Percentiles rank a stretch among this genome's conserved stretches.
Evolutionary conservation across 1,140 invertebrate genomes (phyloP).

Genomic region (Hirudo medicinalis): DNA sequence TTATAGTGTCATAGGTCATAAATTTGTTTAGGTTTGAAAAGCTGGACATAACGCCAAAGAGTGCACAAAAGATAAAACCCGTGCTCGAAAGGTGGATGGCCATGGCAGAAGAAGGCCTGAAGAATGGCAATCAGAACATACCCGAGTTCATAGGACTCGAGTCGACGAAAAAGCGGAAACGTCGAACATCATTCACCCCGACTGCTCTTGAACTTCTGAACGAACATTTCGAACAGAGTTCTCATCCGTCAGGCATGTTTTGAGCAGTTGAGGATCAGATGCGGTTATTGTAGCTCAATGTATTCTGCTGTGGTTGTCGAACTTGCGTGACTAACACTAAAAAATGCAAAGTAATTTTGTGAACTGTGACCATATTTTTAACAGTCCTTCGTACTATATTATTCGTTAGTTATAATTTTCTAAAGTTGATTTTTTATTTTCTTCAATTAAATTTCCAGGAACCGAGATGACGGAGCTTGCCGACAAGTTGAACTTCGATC

Average conservation of each 20-base stretch:
- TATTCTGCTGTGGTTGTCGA: no score
- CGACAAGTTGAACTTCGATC: slow-evolving; percentile 83
- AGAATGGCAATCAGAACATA: slow-evolving; percentile 66
- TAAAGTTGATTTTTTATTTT: not conserved
- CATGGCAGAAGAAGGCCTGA: slow-evolving; percentile 84
- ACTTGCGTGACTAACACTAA: no score
- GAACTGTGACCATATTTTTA: no score
- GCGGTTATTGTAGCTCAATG: no score
- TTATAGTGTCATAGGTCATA: not conserved
- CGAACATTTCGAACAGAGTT: slow-evolving; percentile 86
- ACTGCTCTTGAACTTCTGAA: slow-evolving; percentile 85
- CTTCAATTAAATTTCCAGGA: slow-evolving; percentile 43
- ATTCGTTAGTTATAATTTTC: not conserved
- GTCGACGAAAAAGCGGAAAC: slow-evolving; percentile 86
- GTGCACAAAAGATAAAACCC: slow-evolving; percentile 96
- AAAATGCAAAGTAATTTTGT: no score
- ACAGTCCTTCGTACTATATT: no score
- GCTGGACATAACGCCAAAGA: slow-evolving; percentile 96
- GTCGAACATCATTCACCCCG: slow-evolving; percentile 88
- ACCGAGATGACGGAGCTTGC: slow-evolving; percentile 89
- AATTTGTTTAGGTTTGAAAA: slow-evolving; percentile 76
- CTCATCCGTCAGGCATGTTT: slow-evolving; percentile 81
- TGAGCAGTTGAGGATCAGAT: not conserved
- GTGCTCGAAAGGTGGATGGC: slow-evolving; percentile 95
- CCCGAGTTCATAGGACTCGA: slow-evolving; percentile 90